Evolutionary conservation across 2,113 vertebrate species (phyloP), one percentile per base, ranked within the genome.

Genomic region (Seriola rivoliana): DNA sequence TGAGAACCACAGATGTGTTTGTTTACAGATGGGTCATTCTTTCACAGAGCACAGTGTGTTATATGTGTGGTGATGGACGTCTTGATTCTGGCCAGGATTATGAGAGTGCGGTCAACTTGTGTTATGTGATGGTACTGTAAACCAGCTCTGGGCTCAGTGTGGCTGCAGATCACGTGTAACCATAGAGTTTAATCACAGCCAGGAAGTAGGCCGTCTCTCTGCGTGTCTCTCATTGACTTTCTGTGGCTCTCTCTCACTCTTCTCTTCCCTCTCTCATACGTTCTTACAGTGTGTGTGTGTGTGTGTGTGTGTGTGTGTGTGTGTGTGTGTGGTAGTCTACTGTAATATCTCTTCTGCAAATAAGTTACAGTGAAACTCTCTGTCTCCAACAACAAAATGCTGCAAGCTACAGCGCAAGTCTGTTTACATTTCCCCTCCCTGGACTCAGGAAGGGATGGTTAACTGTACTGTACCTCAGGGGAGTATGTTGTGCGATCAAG

Each of bases 101-200:
- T 25, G 11, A 58, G n/a, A 3, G 50, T 7, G 59, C 23, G 36
- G 42, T 54, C 21, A 32, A 5, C 62, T 32, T 67, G 4, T 67
- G 87, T 0, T 59, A 0, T 69, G 70, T 60, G 78, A 72, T 52
- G 4, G 44, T 59, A 48, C 73, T 68, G 80, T 85, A 75, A 80
- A 81, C 14, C 76, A 82, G 77, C 60, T 54, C 71, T 23, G 54
- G 60, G 78, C 75, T 29, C 29, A 13, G 80, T 6, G 68, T 66
- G 40, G 85, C 77, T 55, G 59, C 63, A 60, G 69, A 71, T 80
- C 75, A 71, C 60, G 79, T 29, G 84, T 85, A 85, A 62, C 76
- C 82, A 89, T 65, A 71, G 84, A 78, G 82, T 83, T 88, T 63
- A 89, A 86, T 88, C 82, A 83, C 80, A 84, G 85, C 42, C 81